Evolutionary conservation across 2,888 invertebrate genomes (phyloP).

Genomic region (Diabrotica balteata): DNA sequence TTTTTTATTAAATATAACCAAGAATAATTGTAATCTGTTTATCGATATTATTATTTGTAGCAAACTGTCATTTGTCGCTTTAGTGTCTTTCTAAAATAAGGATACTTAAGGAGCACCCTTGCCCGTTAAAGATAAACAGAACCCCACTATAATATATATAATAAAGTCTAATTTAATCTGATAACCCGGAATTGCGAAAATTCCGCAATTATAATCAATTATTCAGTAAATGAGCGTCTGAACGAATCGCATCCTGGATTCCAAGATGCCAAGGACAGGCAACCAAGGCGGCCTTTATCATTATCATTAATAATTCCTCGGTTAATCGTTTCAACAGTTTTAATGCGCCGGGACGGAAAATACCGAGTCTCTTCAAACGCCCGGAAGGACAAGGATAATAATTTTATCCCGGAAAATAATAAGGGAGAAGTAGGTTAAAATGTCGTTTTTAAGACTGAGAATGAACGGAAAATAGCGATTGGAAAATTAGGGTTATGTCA

Average conservation of each 20-base stretch:
- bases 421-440: too few species aligned
- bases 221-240: slow-evolving; percentile 18
- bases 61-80: too few species aligned
- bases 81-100: too few species aligned
- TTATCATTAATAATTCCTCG: slow-evolving; percentile 20
- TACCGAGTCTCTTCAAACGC: neutral
- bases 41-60: too few species aligned
- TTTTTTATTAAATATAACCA: too few species aligned
- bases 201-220: slow-evolving; percentile 24
- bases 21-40: too few species aligned
- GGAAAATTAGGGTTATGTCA: too few species aligned
- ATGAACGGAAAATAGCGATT: too few species aligned
- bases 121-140: too few species aligned
- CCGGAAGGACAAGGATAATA: neutral
- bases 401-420: neutral
- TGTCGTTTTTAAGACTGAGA: too few species aligned
- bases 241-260: slow-evolving; percentile 23
- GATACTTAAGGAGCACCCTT: too few species aligned
- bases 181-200: slow-evolving; percentile 22
- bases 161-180: slow-evolving; percentile 18
- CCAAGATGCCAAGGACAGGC: slow-evolving; percentile 16
- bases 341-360: slow-evolving; percentile 8
- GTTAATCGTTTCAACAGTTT: slow-evolving; percentile 19
- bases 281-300: slow-evolving; percentile 8
- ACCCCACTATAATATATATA: neutral